Evolutionary conservation across 2,797 vertebrate species (phyloP).

Genomic region (Remorina albescens): DNA sequence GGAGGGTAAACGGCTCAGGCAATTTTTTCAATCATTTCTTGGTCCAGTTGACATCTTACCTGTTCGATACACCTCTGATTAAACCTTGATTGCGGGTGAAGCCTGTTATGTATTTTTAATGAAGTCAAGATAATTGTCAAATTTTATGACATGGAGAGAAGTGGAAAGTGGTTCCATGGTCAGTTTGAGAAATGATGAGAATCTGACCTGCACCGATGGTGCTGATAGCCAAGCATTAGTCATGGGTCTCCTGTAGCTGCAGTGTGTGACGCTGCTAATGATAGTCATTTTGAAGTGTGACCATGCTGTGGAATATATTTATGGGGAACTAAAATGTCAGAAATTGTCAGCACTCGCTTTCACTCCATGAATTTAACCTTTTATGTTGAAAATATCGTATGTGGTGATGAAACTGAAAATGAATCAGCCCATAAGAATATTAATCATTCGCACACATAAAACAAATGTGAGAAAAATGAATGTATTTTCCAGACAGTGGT

Average conservation of each 20-base stretch:
- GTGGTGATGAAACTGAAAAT: constrained; percentile 52
- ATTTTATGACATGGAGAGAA: constrained; percentile 92
- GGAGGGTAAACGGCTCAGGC: constrained; percentile 80
- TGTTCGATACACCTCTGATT: constrained; percentile 88
- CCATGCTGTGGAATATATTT: constrained; percentile 89
- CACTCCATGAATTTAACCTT: constrained; percentile 72
- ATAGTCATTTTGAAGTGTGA: constrained; percentile 92
- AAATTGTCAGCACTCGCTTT: constrained; percentile 77
- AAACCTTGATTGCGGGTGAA: constrained; percentile 89
- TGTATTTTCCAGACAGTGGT: constrained; percentile 36
- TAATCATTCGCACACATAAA: constrained; percentile 4
- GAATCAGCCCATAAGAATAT: constrained; percentile 24
- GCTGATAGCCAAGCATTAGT: constrained; percentile 92
- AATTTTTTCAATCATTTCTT: constrained; percentile 86
- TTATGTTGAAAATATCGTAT: constrained; percentile 60
- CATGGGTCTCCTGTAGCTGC: constrained; percentile 87
- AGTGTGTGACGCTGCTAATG: constrained; percentile 94
- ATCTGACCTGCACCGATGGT: constrained; percentile 87
- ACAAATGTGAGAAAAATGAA: constrained; percentile 3
- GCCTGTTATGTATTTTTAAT: constrained; percentile 95
- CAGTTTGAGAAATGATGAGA: constrained; percentile 95
- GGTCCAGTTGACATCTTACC: constrained; percentile 84
- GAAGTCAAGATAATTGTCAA: constrained; percentile 93
- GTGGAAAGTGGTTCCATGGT: constrained; percentile 94
- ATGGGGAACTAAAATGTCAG: constrained; percentile 87